phyloP scores from a whole-genome alignment of 1,140 invertebrate genomes.

The Trachelipus rathkii region DNA sequence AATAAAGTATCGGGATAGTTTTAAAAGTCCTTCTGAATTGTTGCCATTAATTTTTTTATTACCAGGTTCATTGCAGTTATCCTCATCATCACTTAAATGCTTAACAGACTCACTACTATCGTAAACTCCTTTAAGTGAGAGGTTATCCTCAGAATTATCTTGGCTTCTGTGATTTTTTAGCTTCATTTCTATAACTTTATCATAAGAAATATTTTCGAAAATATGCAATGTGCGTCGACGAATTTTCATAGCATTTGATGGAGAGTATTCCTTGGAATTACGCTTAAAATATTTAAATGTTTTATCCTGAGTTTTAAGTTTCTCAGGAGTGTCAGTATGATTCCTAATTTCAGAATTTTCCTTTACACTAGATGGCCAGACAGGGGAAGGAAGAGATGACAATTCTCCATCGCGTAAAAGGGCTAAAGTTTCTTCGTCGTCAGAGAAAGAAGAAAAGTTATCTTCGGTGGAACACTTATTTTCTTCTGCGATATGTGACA shows the following conservation, averaged over 20 bases:
- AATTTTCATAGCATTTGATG: not conserved
- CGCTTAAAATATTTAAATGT: slow-evolving; percentile 29
- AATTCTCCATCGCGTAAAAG: not conserved
- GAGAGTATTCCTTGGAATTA: not conserved
- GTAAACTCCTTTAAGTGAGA: not conserved
- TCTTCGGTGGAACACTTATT: slow-evolving; percentile 23
- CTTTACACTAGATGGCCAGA: not conserved
- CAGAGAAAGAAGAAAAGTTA: not conserved
- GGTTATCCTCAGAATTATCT: slow-evolving; percentile 3
- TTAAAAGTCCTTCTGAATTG: no score
- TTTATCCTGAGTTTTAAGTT: slow-evolving; percentile 27
- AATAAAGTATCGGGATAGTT: no score
- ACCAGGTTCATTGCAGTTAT: no score
- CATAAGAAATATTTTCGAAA: slow-evolving; percentile 39
- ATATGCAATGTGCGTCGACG: slow-evolving; percentile 39
- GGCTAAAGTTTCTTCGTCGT: not conserved
- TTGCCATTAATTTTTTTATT: no score
- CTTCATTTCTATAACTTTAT: slow-evolving; percentile 11
- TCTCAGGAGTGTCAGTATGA: slow-evolving; percentile 22
- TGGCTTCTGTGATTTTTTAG: not conserved
- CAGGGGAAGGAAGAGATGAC: not conserved
- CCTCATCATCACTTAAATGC: not conserved
- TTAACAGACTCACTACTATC: not conserved
- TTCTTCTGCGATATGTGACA: slow-evolving; percentile 40
- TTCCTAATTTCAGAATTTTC: not conserved